Evolutionary conservation across 2,888 invertebrate species (phyloP).

Genomic region (Plebejus argus): DNA sequence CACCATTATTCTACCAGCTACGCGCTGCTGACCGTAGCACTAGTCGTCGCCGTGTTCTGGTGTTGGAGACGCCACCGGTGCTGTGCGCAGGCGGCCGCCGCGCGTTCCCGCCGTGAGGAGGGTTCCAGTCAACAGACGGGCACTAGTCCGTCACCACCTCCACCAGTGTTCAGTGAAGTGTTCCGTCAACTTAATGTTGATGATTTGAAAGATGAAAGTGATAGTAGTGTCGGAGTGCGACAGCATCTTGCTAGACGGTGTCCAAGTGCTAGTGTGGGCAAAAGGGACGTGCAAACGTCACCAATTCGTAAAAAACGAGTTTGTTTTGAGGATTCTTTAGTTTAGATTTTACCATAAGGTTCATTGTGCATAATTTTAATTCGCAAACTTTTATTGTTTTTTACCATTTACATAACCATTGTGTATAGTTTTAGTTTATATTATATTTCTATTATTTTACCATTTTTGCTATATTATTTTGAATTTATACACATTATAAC

Average conservation of each 20-base stretch:
- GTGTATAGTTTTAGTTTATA: too few relatives aligned
- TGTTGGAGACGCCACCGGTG: slow-evolving; percentile 18
- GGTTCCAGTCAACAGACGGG: background rate
- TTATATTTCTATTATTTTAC: too few relatives aligned
- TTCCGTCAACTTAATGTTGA: slow-evolving; percentile 7
- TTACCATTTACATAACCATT: too few relatives aligned
- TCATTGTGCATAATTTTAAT: too few relatives aligned
- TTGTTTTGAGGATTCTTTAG: too few relatives aligned
- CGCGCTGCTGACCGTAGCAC: slow-evolving; percentile 7
- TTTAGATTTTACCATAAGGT: too few relatives aligned
- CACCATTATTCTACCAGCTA: slow-evolving; percentile 12
- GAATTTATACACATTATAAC: too few relatives aligned
- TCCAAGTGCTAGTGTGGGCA: background rate
- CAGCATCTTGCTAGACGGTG: background rate
- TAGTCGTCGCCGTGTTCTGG: background rate
- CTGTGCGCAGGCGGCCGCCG: background rate
- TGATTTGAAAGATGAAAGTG: background rate
- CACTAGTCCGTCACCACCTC: too few relatives aligned
- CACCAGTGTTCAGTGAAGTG: slow-evolving; percentile 19
- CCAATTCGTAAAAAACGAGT: too few relatives aligned
- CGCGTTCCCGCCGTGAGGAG: slow-evolving; percentile 16
- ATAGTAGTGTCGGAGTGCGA: too few relatives aligned
- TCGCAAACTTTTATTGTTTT: too few relatives aligned
- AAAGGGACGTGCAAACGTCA: background rate
- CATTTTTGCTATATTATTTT: too few relatives aligned